These are phyloP conservation scores for Neoaliturus tenellus DNA, from an alignment of 2,888 invertebrate species.

Conservation along the genomic window DNA sequence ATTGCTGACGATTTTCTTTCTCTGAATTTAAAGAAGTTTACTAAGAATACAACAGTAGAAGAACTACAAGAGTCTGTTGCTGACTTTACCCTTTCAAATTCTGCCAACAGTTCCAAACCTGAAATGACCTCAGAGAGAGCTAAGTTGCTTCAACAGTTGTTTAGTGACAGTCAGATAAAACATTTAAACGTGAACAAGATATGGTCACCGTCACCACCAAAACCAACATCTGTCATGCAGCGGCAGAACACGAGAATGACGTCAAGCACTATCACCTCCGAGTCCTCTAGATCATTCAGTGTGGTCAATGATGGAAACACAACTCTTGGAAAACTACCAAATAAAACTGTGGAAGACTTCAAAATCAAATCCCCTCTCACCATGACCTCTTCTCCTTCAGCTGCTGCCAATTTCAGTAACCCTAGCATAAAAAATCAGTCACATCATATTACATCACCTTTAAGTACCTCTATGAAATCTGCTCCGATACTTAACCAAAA, in stretches of 20 bases:
- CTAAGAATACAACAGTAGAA: not conserved
- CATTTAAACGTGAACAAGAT: not conserved
- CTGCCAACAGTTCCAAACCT: not conserved
- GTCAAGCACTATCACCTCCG: not conserved
- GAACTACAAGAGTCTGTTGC: not conserved
- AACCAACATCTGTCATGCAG: not conserved
- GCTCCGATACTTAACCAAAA: not conserved
- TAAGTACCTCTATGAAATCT: not conserved
- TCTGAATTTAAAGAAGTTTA: conserved; percentile 58
- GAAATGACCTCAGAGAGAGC: not conserved
- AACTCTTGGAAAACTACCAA: not conserved
- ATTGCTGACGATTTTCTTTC: conserved; percentile 67
- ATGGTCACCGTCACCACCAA: not conserved
- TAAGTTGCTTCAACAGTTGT: conserved; percentile 3
- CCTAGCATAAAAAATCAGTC: not conserved
- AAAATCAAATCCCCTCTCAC: not conserved
- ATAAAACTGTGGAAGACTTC: not conserved
- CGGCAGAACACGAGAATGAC: not conserved
- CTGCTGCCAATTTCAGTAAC: not conserved
- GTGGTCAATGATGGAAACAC: not conserved
- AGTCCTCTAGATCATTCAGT: not conserved
- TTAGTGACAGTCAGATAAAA: not conserved
- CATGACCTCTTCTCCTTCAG: not conserved
- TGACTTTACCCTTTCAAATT: conserved; percentile 8
- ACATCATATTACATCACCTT: not conserved